Conservation (phyloP, 2,797 vertebrate genomes). For the Chrysocyon brachyurus region DNA sequence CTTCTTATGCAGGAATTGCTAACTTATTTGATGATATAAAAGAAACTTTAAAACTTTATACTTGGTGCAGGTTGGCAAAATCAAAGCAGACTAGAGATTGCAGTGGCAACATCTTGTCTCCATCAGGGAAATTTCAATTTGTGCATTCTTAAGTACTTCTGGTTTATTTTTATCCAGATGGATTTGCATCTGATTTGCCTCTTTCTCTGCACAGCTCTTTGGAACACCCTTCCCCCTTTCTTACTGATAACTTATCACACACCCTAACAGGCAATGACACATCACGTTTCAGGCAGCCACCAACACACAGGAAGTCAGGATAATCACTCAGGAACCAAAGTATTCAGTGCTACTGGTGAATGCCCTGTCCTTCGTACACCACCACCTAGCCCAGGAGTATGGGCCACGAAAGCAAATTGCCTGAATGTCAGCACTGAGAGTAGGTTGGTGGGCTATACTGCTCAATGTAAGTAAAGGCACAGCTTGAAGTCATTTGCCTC, state of each 20-base stretch:
- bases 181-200: slow-evolving; percentile 27
- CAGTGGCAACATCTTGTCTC: neutral
- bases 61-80: neutral
- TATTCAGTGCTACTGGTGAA: accelerated
- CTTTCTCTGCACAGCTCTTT: neutral
- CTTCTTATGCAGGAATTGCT: slow-evolving; percentile 45
- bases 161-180: slow-evolving; percentile 42
- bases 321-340: neutral
- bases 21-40: slow-evolving; percentile 34
- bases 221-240: neutral
- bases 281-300: neutral
- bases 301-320: neutral
- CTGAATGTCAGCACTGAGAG: neutral
- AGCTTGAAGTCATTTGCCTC: neutral
- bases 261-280: neutral
- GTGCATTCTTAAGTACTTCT: neutral
- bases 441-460: neutral
- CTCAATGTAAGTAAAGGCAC: neutral
- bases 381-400: neutral
- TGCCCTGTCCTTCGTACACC: neutral
- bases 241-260: neutral
- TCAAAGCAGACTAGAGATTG: slow-evolving; percentile 25
- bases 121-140: neutral
- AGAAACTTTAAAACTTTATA: slow-evolving; percentile 48
- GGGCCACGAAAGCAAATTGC: neutral